These are phyloP conservation scores for Scolopax bukidnonensis DNA, from an alignment of 2,797 vertebrate species.

Conservation along the genomic window DNA sequence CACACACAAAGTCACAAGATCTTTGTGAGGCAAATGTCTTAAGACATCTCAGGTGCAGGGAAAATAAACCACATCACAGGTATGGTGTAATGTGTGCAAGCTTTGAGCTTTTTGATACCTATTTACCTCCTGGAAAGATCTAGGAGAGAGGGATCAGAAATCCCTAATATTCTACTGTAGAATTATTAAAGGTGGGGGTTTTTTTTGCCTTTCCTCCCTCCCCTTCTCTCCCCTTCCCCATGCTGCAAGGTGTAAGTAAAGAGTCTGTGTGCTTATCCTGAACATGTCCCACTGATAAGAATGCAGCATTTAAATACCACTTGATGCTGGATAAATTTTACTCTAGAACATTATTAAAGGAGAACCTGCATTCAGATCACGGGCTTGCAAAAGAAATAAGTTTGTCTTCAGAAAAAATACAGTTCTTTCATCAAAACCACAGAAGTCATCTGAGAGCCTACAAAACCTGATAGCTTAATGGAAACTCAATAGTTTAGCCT, in stretches of 20 bases:
- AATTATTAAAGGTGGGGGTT: fast-evolving
- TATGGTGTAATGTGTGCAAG: not conserved
- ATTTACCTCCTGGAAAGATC: not conserved
- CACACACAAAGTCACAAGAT: not conserved
- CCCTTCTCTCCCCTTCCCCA: no score
- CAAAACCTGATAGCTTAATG: not conserved
- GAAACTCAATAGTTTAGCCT: not conserved
- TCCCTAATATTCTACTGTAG: not conserved
- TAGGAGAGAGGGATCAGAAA: not conserved
- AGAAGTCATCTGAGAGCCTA: not conserved
- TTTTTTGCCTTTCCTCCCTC: not conserved
- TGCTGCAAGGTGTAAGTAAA: not conserved
- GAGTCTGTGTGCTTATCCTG: not conserved
- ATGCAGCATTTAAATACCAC: not conserved
- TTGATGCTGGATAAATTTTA: not conserved
- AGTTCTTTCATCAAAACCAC: not conserved
- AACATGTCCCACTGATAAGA: not conserved
- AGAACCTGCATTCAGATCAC: not conserved
- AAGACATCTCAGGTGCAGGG: not conserved
- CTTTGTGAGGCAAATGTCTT: not conserved
- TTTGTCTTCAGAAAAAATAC: not conserved
- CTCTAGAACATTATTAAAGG: not conserved
- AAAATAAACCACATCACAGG: not conserved
- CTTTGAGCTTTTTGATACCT: not conserved
- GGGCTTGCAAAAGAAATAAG: not conserved